Evolutionary conservation across 2,888 invertebrate genomes (phyloP).

Genomic region (Sympetrum striolatum): DNA sequence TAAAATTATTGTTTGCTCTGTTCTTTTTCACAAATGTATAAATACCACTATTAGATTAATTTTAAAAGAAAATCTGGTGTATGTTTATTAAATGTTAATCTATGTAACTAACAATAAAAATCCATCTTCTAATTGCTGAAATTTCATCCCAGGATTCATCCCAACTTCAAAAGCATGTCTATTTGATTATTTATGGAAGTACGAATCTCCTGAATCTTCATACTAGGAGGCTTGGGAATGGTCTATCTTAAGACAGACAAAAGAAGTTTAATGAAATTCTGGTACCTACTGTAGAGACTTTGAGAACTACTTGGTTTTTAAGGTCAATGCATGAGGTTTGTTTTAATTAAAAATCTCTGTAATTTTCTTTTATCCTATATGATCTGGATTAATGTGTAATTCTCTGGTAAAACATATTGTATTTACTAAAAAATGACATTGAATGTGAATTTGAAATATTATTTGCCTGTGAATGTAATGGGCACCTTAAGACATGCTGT

Average conservation of each 20-base stretch:
- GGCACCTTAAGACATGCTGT: no score
- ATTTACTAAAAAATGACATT: background rate
- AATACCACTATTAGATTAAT: no score
- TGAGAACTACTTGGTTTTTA: conserved; percentile 80
- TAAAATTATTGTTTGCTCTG: no score
- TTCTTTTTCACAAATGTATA: no score
- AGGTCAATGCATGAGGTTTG: conserved; percentile 76
- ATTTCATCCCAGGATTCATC: conserved; percentile 66
- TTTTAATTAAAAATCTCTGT: conserved; percentile 18
- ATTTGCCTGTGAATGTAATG: no score
- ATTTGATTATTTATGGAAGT: conserved; percentile 83
- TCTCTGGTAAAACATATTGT: background rate
- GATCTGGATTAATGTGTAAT: background rate
- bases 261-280: conserved; percentile 82
- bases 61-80: no score
- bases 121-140: background rate
- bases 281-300: conserved; percentile 89
- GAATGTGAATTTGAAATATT: no score
- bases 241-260: conserved; percentile 74
- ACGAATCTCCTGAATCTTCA: conserved; percentile 60
- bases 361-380: no score
- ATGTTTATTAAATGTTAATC: no score
- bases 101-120: no score
- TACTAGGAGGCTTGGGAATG: conserved; percentile 88
- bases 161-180: conserved; percentile 75